Evolutionary conservation across 2,797 vertebrate genomes (phyloP).

Genomic region (Darevskia nairensis): DNA sequence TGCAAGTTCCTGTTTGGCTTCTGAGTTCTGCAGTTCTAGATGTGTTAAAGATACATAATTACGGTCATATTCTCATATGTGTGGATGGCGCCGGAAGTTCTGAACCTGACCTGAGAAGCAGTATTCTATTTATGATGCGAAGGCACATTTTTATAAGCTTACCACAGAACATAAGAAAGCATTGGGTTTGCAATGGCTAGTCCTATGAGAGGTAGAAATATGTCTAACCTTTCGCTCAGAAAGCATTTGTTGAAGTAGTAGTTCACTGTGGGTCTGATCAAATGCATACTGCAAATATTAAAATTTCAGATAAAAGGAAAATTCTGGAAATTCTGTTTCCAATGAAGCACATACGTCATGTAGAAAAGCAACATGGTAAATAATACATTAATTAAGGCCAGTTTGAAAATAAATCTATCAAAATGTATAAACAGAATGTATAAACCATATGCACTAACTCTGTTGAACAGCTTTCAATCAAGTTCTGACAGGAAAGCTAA

Average conservation of each 20-base stretch:
- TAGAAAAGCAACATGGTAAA: background rate
- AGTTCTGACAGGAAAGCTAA: background rate
- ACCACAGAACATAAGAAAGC: background rate
- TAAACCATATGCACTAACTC: constrained; percentile 17
- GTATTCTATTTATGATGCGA: background rate
- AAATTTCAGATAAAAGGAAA: constrained; percentile 5
- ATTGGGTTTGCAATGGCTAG: background rate
- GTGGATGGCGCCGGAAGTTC: background rate
- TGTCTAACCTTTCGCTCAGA: background rate
- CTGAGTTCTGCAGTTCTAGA: background rate
- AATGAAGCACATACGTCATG: background rate
- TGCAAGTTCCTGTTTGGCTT: background rate
- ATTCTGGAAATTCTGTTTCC: background rate
- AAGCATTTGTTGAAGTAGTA: background rate
- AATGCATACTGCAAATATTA: background rate
- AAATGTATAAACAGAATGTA: constrained; percentile 3
- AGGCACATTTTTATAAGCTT: background rate
- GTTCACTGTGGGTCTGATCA: fast-evolving
- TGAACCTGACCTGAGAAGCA: background rate
- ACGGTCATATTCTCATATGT: background rate
- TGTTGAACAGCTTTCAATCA: background rate
- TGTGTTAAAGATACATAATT: background rate
- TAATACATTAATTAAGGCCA: background rate
- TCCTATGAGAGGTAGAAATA: background rate
- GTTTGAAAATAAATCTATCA: constrained; percentile 28